These are phyloP conservation scores for Campoletis sonorensis DNA, from an alignment of 1,140 invertebrate species.

Conservation along the genomic window DNA sequence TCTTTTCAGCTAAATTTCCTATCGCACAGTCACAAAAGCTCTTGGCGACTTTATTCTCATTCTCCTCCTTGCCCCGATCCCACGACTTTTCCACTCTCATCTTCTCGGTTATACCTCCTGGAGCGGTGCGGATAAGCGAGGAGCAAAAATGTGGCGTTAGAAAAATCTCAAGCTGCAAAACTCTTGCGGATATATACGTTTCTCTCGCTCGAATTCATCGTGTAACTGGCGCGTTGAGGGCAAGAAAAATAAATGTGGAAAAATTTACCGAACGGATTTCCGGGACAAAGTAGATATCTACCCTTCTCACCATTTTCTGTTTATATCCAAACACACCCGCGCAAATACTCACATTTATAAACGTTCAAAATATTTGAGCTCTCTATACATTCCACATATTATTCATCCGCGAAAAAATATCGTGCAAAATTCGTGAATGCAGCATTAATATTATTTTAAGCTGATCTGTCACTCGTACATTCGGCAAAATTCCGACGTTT, in stretches of 20 bases:
- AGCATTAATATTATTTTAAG: too few relatives aligned
- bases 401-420: neutral
- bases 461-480: too few relatives aligned
- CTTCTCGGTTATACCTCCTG: constrained; percentile 34
- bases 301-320: neutral
- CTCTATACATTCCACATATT: neutral
- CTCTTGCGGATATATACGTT: neutral
- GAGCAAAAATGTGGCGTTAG: constrained; percentile 26
- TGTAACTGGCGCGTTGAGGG: neutral
- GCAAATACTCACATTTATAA: neutral
- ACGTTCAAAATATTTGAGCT: neutral
- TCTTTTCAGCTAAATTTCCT: constrained; percentile 23
- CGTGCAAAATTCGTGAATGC: too few relatives aligned
- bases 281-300: constrained; percentile 9
- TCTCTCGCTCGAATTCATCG: neutral
- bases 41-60: neutral
- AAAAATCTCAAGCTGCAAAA: constrained; percentile 14
- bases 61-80: constrained; percentile 5
- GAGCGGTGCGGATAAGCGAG: constrained; percentile 31
- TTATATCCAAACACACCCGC: neutral
- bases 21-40: constrained; percentile 24
- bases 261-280: constrained; percentile 18
- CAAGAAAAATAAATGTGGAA: constrained; percentile 28
- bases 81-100: constrained; percentile 43
- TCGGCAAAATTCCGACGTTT: too few relatives aligned